A percentile compares a stretch with the other conserved stretches of the same genome.
phyloP scores from a whole-genome alignment of 2,888 invertebrate genomes.

The Phymatocera aterrima region DNA sequence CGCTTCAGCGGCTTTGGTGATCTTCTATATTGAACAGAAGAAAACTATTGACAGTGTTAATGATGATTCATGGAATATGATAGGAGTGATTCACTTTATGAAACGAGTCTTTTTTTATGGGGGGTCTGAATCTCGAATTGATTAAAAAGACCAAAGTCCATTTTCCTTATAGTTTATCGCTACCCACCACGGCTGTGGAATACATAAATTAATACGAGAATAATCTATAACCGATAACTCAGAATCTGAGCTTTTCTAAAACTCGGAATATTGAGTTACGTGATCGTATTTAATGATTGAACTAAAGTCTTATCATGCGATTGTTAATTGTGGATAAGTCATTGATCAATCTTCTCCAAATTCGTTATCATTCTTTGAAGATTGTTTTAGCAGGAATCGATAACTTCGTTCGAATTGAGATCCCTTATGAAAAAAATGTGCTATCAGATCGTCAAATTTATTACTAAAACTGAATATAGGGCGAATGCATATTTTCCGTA shows the following conservation, averaged over 20 bases:
- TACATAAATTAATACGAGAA: neutral
- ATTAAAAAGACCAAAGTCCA: neutral
- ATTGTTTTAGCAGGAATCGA: neutral
- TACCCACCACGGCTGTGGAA: neutral
- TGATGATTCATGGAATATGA: neutral
- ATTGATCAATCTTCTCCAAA: neutral
- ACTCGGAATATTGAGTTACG: neutral
- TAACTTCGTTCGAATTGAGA: neutral
- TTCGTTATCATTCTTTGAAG: neutral
- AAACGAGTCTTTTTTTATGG: neutral
- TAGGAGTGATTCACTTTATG: conserved; percentile 15
- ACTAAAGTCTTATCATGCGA: neutral
- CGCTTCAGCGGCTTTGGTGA: neutral
- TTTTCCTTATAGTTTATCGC: neutral
- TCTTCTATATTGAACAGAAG: neutral
- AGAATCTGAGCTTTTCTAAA: neutral
- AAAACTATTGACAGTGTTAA: neutral
- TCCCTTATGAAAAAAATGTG: neutral
- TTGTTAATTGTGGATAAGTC: neutral
- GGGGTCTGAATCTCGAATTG: neutral
- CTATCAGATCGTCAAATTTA: no score
- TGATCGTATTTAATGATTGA: neutral
- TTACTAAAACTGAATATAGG: no score
- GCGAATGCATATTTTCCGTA: no score
- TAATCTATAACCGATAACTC: no score